Evolutionary conservation across 2,797 vertebrate genomes (phyloP), one percentile per base, ranked within the genome.

Genomic region (Lacerta agilis): DNA sequence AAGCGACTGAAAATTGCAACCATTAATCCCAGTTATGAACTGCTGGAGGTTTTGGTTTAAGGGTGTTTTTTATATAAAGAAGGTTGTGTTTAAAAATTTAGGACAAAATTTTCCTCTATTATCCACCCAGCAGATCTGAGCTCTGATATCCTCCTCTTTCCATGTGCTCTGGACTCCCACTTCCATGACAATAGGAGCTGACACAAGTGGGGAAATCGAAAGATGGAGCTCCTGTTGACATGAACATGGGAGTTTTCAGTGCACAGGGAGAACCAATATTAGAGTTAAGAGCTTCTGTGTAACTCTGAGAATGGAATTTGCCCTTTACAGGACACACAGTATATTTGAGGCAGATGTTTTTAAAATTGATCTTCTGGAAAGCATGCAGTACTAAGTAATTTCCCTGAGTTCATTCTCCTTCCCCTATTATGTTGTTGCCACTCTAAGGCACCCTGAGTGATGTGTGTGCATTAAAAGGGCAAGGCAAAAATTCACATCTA

Each of bases 21-120:
- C 96, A 96, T 97, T 95, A 97, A 97, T 97, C 95, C 96, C 96
- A 94, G 96, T 96, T 96, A 97, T 94, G 96, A 96, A 96, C 95
- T 66, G 95, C 92, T 95, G 95, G 88, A 86, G 71, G 43, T 76
- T 86, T 80, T 93, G 94, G 94, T 92, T 92, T 94, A 93, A 85
- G 77, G 93, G 88, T 79, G 91, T 91, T 64, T 94, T 85, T 94
- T 94, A 81, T 94, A 94, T 84, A 91, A 92, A 87, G 92, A 93
- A 94, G 76, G 94, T 87, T 93, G 91, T 87, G 92, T 94, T 95
- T 94, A 95, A 95, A 95, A 96, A 94, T 94, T 95, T 93, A 94
- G 94, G 95, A 86, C 85, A 95, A 94, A 93, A 79, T 89, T 73
- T 90, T 92, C 91, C 79, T 92, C 90, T 90, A 88, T 95, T 93